These are phyloP conservation scores for Eucidaris tribuloides DNA, from an alignment of 35 echinoderm and acorn worm species.

Conservation along the genomic window DNA sequence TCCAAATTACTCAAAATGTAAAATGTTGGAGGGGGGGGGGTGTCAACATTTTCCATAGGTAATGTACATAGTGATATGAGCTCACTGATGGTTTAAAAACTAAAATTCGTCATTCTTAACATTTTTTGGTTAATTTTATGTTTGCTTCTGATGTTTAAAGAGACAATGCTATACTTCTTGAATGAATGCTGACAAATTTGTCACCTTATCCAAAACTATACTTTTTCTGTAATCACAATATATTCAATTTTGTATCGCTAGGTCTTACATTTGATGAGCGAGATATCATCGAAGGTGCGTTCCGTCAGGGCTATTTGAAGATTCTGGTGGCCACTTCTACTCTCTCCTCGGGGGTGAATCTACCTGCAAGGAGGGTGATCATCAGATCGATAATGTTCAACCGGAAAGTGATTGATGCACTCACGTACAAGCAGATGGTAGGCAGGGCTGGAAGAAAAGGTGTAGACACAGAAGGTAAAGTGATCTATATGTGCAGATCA, in stretches of 20 bases:
- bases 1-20: too few relatives aligned
- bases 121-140: too few relatives aligned
- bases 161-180: too few relatives aligned
- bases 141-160: too few relatives aligned
- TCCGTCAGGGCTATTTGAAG: constrained; percentile 67
- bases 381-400: constrained; percentile 93
- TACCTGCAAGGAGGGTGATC: constrained; percentile 89
- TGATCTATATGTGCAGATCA: too few relatives aligned
- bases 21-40: too few relatives aligned
- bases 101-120: too few relatives aligned
- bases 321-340: constrained; percentile 96
- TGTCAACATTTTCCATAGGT: too few relatives aligned
- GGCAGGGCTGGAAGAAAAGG: constrained; percentile 95
- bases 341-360: constrained; percentile 96
- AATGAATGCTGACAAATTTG: too few relatives aligned
- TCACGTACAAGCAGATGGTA: constrained; percentile 93
- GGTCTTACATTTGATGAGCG: constrained; percentile 99
- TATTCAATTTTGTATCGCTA: not conserved
- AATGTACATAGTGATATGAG: too few relatives aligned
- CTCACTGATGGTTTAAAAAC: too few relatives aligned
- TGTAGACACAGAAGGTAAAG: constrained; percentile 72
- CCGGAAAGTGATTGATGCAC: constrained; percentile 79
- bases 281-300: constrained; percentile 95
- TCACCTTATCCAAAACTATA: too few relatives aligned
- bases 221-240: not conserved